Base-by-base conservation (phyloP, 1,140 invertebrate species). In the Philotrypesis tridentata region DNA sequence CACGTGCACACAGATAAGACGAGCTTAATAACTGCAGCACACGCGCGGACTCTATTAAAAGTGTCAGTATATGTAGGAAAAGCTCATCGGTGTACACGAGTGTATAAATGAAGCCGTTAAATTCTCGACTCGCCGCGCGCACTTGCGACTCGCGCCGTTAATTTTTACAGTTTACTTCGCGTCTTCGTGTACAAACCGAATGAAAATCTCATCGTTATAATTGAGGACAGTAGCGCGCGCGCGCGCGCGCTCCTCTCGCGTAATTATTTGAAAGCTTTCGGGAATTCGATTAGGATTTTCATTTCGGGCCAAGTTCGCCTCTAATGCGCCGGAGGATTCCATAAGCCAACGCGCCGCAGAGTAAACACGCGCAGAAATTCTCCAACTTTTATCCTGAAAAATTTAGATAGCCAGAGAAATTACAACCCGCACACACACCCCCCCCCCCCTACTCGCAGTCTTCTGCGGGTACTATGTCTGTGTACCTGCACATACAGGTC, bases 261-360 rank as follows among this genome's bases (percentile, higher is more conserved):
- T 63, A 63, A 63, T 63, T 25, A 25, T 63, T 23, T 63, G 60
- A 63, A 63, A 63, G 60, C 60, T 63, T 63, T n/a, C n/a, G 60
- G n/a, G 2, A 63, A 63, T 17, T 3, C n/a, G 25, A n/a, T 63
- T 63, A 8, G 23, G 17, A 65, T 65, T 65, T 65, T 29, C 2
- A 65, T 65, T 23, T 12, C 63, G 5, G 25, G 7, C n/a, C n/a
- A 9, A 27, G 7, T 25, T 65, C 12, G 23, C 63, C 17, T n/a
- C n/a, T n/a, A n/a, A n/a, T n/a, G n/a, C n/a, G n/a, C n/a, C n/a
- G n/a, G n/a, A n/a, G n/a, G n/a, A n/a, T n/a, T n/a, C n/a, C n/a
- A n/a, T n/a, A n/a, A n/a, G n/a, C n/a, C n/a, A n/a, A n/a, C n/a
- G n/a, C n/a, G n/a, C n/a, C n/a, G n/a, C n/a, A n/a, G n/a, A n/a